These are phyloP conservation scores for Tetragonula clypearis DNA, from an alignment of 1,140 invertebrate genomes.

Conservation along the genomic window DNA sequence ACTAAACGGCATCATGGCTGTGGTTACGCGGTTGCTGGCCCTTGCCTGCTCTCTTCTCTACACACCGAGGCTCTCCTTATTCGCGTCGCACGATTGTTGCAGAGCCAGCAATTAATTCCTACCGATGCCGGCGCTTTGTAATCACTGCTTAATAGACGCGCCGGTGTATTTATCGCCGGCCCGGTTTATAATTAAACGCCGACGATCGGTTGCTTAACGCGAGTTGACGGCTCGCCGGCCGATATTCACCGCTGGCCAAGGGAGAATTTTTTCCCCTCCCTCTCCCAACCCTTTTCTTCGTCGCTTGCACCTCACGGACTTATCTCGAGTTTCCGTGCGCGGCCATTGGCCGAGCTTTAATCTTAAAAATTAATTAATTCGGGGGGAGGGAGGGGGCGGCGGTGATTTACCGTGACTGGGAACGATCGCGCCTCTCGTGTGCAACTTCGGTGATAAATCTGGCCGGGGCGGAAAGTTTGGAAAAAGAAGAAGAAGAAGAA, in stretches of 20 bases:
- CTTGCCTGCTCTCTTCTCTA: background rate
- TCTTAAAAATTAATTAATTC: slow-evolving; percentile 6
- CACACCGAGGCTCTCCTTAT: background rate
- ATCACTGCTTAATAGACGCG: slow-evolving; percentile 28
- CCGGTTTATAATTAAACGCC: slow-evolving; percentile 51
- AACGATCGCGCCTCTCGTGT: background rate
- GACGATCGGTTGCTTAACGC: slow-evolving; percentile 32
- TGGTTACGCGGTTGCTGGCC: background rate
- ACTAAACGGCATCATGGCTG: slow-evolving; percentile 23
- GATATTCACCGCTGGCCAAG: slow-evolving; percentile 3
- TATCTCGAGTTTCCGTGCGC: background rate
- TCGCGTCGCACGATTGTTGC: slow-evolving; percentile 38
- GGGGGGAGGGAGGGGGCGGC: too few relatives aligned
- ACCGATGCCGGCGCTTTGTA: slow-evolving; percentile 47
- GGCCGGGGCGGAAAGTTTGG: background rate
- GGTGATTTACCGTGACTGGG: background rate
- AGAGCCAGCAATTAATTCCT: slow-evolving; percentile 49
- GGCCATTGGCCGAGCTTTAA: too few relatives aligned
- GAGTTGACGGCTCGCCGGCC: slow-evolving; percentile 16
- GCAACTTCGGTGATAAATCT: background rate
- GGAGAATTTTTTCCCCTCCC: background rate
- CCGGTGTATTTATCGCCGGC: slow-evolving; percentile 44
- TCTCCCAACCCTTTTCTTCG: background rate
- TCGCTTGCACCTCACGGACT: background rate
- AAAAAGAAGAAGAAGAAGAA: too few relatives aligned